Evolutionary conservation across 2,113 vertebrate genomes (phyloP), one percentile per base, ranked within the genome.

Genomic region (Sclerurus mexicanus): DNA sequence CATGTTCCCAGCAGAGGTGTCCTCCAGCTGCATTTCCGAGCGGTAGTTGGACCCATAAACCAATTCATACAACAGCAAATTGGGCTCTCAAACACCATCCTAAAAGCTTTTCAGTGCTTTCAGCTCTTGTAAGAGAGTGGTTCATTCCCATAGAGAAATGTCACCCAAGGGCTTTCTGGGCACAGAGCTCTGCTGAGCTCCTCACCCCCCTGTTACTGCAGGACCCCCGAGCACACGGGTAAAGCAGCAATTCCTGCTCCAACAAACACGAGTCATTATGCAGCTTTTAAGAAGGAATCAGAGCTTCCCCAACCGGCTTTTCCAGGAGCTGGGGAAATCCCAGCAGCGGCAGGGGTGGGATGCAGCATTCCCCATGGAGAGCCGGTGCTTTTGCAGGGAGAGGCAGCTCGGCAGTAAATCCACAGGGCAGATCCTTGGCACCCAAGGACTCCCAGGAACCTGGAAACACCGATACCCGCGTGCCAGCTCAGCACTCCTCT

Each of bases 71-170:
- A 37, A 13, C 18, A 77, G 56, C 33, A 60, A 44, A 40, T 4
- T 3, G 9, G 46, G 33, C 44, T 56, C 76, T 23, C 31, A 21
- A 28, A 49, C 6, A 33, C 35, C 73, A 44, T 3, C 44, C 56
- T 47, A 21, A 71, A 39, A 1, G 39, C 50, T 62, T 33, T 2
- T 2, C 67, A 16, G 4, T 8, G 2, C 69, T 35, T 37, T 9
- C 25, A 9, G 15, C 4, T 50, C 42, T 21, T 7, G 0, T 12
- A 17, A 25, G 21, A n/a, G 33, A 1, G 14, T 1, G 4, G 60
- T 3, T 84, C 35, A 7, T 9, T 74, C 59, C 31, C 30, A 2
- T 1, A 31, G 0, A 4, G 59, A 40, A 66, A 42, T 6, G 4
- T 4, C 73, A 37, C 1, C 2, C 9, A n/a, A 4, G 12, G 35